These are phyloP conservation scores for Chloroceryle aenea DNA, from an alignment of 2,113 vertebrate genomes.

Conservation along the genomic window DNA sequence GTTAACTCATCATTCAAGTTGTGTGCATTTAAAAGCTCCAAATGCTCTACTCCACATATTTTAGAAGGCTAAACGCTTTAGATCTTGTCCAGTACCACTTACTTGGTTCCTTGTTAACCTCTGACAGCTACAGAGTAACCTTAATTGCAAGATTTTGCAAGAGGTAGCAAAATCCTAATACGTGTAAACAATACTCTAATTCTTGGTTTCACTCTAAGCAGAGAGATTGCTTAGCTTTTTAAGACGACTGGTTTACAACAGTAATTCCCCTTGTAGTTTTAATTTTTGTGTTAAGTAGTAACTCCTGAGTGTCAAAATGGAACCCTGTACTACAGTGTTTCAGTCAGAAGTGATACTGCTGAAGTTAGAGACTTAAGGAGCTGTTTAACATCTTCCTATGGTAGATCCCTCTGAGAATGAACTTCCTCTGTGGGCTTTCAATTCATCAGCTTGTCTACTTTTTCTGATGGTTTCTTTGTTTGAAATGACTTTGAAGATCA, in stretches of 20 bases:
- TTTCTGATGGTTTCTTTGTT: background rate
- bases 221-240: background rate
- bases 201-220: background rate
- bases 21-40: background rate
- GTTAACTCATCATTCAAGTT: constrained; percentile 35
- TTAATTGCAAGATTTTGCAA: background rate
- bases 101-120: background rate
- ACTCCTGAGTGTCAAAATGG: background rate
- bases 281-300: background rate
- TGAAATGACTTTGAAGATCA: background rate
- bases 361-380: background rate
- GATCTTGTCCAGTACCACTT: background rate
- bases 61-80: background rate
- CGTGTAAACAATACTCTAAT: background rate
- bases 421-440: background rate
- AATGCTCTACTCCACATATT: background rate
- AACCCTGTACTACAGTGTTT: background rate
- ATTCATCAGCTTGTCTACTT: background rate
- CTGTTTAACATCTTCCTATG: background rate
- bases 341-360: background rate
- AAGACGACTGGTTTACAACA: background rate
- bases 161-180: background rate
- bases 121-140: background rate
- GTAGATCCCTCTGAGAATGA: background rate
- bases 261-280: background rate